Conservation (phyloP, 2,888 invertebrate genomes). For the Phytoseiulus persimilis region DNA sequence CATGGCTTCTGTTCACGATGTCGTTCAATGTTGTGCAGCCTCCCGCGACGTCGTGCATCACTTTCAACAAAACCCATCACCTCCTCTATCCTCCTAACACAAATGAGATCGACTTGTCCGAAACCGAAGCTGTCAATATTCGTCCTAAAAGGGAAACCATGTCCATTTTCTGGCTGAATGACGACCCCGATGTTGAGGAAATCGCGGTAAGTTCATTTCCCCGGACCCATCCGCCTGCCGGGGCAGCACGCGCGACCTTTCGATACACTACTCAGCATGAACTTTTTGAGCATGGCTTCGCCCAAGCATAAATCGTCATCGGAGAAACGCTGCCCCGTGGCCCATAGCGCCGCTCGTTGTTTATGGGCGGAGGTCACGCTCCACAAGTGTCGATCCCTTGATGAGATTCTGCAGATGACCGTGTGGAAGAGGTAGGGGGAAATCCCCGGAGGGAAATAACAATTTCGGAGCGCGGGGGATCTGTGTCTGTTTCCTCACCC, state of each 20-base stretch:
- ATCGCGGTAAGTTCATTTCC: background rate
- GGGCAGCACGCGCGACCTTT: no score
- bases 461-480: background rate
- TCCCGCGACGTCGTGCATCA: slow-evolving; percentile 77
- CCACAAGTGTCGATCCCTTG: background rate
- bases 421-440: background rate
- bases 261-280: no score
- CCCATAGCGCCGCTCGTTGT: background rate
- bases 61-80: slow-evolving; percentile 58
- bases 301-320: no score
- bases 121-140: slow-evolving; percentile 46
- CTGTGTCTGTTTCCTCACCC: background rate
- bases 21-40: slow-evolving; percentile 92
- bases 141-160: slow-evolving; percentile 35
- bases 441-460: background rate
- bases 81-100: slow-evolving; percentile 46
- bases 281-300: no score
- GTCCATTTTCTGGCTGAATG: slow-evolving; percentile 33
- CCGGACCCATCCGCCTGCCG: no score
- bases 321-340: no score
- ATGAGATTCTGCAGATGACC: background rate
- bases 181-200: slow-evolving; percentile 37
- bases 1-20: slow-evolving; percentile 94
- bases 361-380: background rate
- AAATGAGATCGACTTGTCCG: slow-evolving; percentile 45